phyloP scores from a whole-genome alignment of 2,113 vertebrate species.

The Spermophilus dauricus region DNA sequence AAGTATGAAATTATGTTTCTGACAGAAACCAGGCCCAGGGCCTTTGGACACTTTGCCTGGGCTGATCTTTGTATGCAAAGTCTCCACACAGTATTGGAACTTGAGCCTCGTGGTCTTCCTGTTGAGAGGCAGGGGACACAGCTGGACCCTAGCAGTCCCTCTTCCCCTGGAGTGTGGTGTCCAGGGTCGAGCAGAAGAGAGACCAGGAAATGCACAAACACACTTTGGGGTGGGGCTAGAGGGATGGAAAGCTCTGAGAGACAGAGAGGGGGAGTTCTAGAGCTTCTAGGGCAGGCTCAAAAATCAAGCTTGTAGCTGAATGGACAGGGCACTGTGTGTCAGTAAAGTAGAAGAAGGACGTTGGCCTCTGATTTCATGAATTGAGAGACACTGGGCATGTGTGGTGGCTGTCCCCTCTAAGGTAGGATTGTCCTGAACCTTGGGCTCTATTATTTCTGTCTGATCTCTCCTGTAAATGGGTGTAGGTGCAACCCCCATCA shows the following conservation, averaged over 20 bases:
- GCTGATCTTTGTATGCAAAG: background rate
- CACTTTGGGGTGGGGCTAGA: no score
- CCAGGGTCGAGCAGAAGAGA: background rate
- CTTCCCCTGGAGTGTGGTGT: background rate
- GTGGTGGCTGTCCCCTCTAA: background rate
- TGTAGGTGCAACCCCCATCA: no score
- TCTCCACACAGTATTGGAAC: background rate
- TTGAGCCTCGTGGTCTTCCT: background rate
- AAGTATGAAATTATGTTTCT: background rate
- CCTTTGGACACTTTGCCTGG: background rate
- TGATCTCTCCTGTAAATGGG: background rate
- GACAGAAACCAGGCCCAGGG: background rate
- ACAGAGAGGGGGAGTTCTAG: background rate
- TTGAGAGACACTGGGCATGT: background rate
- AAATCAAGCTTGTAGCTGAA: background rate
- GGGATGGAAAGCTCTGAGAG: background rate
- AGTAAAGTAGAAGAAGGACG: background rate
- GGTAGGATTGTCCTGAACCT: background rate
- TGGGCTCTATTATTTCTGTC: background rate
- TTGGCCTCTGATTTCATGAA: background rate
- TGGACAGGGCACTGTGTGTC: background rate
- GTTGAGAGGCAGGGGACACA: background rate
- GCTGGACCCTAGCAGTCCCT: background rate
- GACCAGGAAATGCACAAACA: background rate
- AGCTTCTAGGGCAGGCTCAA: no score